Percentiles rank a stretch among this genome's conserved stretches.
These are phyloP conservation scores for Eudyptes chrysolophus DNA, from an alignment of 2,113 vertebrate species.

Conservation along the genomic window DNA sequence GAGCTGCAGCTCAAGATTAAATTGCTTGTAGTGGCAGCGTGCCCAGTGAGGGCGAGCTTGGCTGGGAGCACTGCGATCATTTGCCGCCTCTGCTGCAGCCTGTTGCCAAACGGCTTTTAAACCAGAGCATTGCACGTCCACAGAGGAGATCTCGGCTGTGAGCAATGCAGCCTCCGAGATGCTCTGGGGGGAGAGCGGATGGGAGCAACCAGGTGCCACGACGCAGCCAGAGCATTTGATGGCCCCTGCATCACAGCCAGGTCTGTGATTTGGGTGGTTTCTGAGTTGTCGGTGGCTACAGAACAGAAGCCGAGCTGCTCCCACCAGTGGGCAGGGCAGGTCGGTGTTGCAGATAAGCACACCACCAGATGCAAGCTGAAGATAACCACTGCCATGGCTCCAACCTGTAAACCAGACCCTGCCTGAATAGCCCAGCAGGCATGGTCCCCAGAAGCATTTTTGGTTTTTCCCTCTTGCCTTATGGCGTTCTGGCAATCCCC, in stretches of 20 bases:
- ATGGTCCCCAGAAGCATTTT: accelerated
- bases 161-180: not conserved
- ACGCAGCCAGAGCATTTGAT: accelerated
- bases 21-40: slow-evolving; percentile 18
- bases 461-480: not conserved
- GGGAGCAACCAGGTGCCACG: accelerated
- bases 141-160: not conserved
- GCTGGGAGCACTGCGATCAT: not conserved
- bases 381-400: not conserved
- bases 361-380: not conserved
- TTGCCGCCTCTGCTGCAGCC: not conserved
- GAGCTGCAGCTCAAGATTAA: slow-evolving; percentile 51
- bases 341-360: not conserved
- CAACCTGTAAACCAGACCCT: not conserved
- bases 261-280: not conserved
- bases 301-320: not conserved
- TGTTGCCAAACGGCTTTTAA: not conserved
- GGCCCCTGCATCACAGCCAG: not conserved
- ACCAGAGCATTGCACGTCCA: accelerated
- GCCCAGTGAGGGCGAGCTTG: not conserved
- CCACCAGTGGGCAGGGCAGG: not conserved
- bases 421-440: not conserved
- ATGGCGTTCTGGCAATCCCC: not conserved
- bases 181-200: not conserved
- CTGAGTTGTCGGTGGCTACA: not conserved